Evolutionary conservation across 2,797 vertebrate genomes (phyloP).

Genomic region (Amniataba percoides): DNA sequence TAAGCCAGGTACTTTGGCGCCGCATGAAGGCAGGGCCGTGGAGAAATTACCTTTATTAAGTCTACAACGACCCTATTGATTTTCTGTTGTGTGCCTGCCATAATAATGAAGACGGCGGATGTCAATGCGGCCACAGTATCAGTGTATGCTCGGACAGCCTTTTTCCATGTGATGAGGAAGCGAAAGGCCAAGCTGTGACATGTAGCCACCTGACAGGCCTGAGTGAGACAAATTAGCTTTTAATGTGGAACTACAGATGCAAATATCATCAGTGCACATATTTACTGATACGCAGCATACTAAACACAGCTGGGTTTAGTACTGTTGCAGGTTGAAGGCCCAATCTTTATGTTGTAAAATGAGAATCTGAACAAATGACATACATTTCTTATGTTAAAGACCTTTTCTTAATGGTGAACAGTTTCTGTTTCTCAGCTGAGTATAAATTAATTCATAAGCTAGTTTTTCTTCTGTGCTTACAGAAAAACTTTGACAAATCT

Average conservation of each 20-base stretch:
- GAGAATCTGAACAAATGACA: background rate
- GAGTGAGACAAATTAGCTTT: slow-evolving; percentile 30
- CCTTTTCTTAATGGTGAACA: background rate
- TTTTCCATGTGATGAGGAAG: slow-evolving; percentile 45
- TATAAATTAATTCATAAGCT: background rate
- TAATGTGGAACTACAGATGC: slow-evolving; percentile 37
- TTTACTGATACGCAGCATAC: background rate
- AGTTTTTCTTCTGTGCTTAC: too few species aligned
- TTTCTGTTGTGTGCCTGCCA: slow-evolving; percentile 60
- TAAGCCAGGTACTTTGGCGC: slow-evolving; percentile 24
- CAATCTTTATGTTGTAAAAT: background rate
- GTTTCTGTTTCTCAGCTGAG: background rate
- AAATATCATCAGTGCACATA: background rate
- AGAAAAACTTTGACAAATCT: too few species aligned
- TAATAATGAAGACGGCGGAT: slow-evolving; percentile 64
- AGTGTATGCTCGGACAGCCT: slow-evolving; percentile 41
- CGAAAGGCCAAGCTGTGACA: slow-evolving; percentile 32
- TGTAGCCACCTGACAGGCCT: background rate
- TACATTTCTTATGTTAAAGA: background rate
- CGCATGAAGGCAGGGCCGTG: slow-evolving; percentile 33
- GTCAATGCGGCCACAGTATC: slow-evolving; percentile 51
- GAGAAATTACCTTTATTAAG: slow-evolving; percentile 74
- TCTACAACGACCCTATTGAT: slow-evolving; percentile 74
- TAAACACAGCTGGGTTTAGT: background rate
- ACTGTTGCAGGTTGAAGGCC: background rate